Conservation (phyloP, 2,113 vertebrate genomes). For the Urocolius indicus region DNA sequence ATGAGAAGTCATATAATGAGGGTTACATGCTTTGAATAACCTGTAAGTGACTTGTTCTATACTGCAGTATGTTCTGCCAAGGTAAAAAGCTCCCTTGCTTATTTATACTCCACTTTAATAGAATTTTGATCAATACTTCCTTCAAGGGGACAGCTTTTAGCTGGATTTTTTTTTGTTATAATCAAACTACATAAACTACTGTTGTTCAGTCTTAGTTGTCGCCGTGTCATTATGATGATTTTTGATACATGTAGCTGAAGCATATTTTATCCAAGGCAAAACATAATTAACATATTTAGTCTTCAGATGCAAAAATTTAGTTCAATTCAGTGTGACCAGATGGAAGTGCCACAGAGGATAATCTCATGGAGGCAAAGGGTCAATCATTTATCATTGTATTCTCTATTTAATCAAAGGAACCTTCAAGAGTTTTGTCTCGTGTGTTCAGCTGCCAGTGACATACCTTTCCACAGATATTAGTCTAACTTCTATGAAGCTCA, state of each 20-base stretch:
- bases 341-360: neutral
- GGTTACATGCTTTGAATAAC: neutral
- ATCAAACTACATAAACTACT: neutral
- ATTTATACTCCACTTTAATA: neutral
- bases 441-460: neutral
- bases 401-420: neutral
- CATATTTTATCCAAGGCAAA: neutral
- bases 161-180: neutral
- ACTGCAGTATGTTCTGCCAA: neutral
- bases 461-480: neutral
- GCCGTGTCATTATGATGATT: neutral
- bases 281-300: neutral
- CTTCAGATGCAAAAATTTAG: neutral
- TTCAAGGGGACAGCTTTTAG: neutral
- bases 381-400: neutral
- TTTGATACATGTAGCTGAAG: neutral
- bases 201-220: neutral
- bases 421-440: neutral
- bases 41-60: neutral
- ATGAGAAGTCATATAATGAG: neutral
- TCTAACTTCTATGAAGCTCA: neutral
- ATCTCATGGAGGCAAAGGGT: neutral
- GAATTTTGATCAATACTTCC: neutral
- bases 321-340: neutral
- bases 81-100: neutral